Evolutionary conservation across 2,888 invertebrate species (phyloP).

Genomic region (Oegoconia quadripuncta): DNA sequence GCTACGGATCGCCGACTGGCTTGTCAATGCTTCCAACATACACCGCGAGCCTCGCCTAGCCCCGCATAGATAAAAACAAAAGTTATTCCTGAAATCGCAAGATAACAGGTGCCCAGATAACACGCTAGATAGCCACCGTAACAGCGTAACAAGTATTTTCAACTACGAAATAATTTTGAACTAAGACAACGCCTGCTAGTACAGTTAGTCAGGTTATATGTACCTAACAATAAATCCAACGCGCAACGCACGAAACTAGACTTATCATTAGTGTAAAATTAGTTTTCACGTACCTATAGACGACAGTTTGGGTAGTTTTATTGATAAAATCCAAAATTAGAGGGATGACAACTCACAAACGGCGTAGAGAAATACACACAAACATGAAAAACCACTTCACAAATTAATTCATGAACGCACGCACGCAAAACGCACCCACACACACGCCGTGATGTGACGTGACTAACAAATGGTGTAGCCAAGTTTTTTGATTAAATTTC

Average conservation of each 20-base stretch:
- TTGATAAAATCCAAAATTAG: conserved; percentile 73
- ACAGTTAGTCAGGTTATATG: conserved; percentile 51
- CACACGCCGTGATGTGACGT: conserved; percentile 48
- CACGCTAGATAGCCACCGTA: conserved; percentile 34
- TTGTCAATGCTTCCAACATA: conserved; percentile 22
- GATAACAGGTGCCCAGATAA: conserved; percentile 58
- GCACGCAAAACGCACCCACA: conserved; percentile 63
- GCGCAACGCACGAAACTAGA: conserved; percentile 7
- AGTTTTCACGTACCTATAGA: conserved; percentile 60
- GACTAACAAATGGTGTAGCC: conserved; percentile 50
- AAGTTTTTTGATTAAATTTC: conserved; percentile 6
- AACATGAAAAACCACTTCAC: conserved; percentile 61
- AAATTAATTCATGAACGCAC: conserved; percentile 53
- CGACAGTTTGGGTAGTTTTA: conserved; percentile 72
- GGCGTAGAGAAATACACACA: conserved; percentile 74
- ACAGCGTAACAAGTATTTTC: conserved; percentile 31
- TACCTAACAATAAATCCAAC: conserved; percentile 26
- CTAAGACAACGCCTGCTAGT: conserved; percentile 67
- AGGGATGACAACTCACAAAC: conserved; percentile 64
- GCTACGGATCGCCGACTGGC: conserved; percentile 69
- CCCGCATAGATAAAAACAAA: conserved; percentile 56
- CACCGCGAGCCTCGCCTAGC: conserved; percentile 37
- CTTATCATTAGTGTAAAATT: conserved; percentile 23
- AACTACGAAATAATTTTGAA: conserved; percentile 16
- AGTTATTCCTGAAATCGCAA: conserved; percentile 48